Evolutionary conservation across 2,797 vertebrate species (phyloP), one percentile per base, ranked within the genome.

Genomic region (Muscicapa comitata): DNA sequence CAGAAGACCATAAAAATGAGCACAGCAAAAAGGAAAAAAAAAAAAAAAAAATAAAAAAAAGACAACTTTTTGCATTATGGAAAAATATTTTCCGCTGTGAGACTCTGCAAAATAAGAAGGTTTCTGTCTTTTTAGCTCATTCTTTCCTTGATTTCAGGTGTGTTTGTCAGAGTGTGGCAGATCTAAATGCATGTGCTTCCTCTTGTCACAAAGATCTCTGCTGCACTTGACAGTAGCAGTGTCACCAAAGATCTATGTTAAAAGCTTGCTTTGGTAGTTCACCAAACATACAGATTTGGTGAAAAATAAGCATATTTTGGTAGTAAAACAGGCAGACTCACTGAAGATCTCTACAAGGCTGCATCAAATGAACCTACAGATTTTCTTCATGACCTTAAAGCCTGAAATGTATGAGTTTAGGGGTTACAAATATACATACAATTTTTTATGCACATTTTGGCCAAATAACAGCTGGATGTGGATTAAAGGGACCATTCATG

Each of bases 1-100:
- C 92, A 90, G 53, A 95, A 94, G 58, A 90, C 53, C 70, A 88
- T 86, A 92, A 95, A 94, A 94, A 81, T 37, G 43, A 91, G 28
- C 33, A 65, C n/a, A 0, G 26, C 6, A 74, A 76, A 63, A 78
- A 53, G 18, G 35, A 9, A 13, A 68, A 38, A 73, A 50, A 16
- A 26, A 51, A 29, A 18, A 29, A 70, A 74, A 24, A 50, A 17
- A 50, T n/a, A n/a, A 51, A 29, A 29, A 51, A 73, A 74, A 21
- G 10, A 55, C 7, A 78, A 53, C 29, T 48, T 50, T 82, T 71
- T 93, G 35, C 80, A 67, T 63, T 66, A 59, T 66, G 63, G 59
- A 82, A 86, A 73, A 78, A 70, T 58, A 86, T 66, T 90, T 91
- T 84, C 11, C 2, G 5, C 48, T 76, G 16, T 21, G 75, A 93